Base-by-base conservation (phyloP, 1,140 invertebrate genomes). In the Brachionus sp. region DNA sequence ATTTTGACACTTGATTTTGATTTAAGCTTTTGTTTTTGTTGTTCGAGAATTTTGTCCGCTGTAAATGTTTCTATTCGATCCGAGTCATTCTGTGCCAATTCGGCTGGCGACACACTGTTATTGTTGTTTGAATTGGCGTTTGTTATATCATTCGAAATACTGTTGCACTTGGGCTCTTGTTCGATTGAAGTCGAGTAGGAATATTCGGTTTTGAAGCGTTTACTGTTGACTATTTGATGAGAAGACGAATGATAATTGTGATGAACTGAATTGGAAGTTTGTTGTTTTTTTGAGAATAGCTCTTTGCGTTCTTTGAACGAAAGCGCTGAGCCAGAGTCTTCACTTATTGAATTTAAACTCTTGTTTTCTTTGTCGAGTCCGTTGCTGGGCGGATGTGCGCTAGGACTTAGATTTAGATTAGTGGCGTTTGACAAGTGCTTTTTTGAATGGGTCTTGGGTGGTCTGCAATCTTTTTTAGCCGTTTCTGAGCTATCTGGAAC, bases 1-100 rank as follows among this genome's bases (percentile, higher is more conserved):
- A 80, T 80, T 80, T 80, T 80, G n/a, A 80, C 77, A 62, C 46
- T 62, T 35, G 77, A 80, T 44, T 80, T 80, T 29, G 77, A 80
- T 44, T 80, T 80, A 25, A 62, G 50, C 37, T 80, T 80, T 39
- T 37, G 33, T 35, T 80, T 57, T 62, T 80, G 46, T 33, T 80
- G 29, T 66, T 80, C 33, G 9, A 80, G 29, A 23, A 62, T 37
- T 62, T 80, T 23, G 57, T 57, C 77, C 19, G 50, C 62, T 9
- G 33, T 62, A 42, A 80, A 35, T 12, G 39, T n/a, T 29, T 44
- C 25, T 46, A 19, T 10, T 25, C 19, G 16, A 5, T 19, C 44
- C 2, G 39, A 7, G 6, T 75, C 42, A 75, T 75, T 75, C 10
- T 75, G 19, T 10, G 1, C 44, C 2, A 1, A 46, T 12, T 29